These are phyloP conservation scores for Bombus huntii DNA, from an alignment of 1,140 invertebrate genomes.

Conservation along the genomic window DNA sequence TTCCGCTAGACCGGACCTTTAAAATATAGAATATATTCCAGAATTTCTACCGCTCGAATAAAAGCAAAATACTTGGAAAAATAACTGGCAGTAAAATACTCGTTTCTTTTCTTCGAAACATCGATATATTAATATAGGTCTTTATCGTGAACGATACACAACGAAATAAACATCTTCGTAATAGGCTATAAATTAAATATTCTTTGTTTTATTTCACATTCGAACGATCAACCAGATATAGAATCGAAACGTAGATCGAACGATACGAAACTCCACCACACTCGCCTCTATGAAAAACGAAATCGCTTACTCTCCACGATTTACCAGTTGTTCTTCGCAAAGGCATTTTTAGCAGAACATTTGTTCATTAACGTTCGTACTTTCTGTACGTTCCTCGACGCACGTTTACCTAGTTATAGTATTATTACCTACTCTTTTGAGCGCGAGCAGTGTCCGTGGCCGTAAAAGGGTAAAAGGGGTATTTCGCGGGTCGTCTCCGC, in stretches of 20 bases:
- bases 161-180: too few relatives aligned
- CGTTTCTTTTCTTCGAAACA: too few relatives aligned
- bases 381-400: background rate
- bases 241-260: background rate
- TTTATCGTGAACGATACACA: too few relatives aligned
- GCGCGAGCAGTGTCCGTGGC: background rate
- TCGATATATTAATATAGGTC: too few relatives aligned
- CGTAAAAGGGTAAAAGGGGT: conserved; percentile 14
- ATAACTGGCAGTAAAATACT: background rate
- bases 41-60: background rate
- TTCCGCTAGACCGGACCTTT: background rate
- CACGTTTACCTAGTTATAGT: background rate
- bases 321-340: background rate
- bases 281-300: background rate
- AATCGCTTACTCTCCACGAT: background rate
- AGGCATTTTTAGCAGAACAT: background rate
- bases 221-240: background rate
- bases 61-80: background rate
- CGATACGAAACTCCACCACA: rapidly evolving
- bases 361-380: conserved; percentile 5
- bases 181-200: background rate
- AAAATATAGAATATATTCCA: background rate
- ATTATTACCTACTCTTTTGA: conserved; percentile 12
- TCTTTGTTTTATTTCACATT: background rate
- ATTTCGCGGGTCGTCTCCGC: conserved; percentile 29